Evolutionary conservation across 2,797 vertebrate species (phyloP), one percentile per base, ranked within the genome.

Genomic region (Pitangus sulphuratus): DNA sequence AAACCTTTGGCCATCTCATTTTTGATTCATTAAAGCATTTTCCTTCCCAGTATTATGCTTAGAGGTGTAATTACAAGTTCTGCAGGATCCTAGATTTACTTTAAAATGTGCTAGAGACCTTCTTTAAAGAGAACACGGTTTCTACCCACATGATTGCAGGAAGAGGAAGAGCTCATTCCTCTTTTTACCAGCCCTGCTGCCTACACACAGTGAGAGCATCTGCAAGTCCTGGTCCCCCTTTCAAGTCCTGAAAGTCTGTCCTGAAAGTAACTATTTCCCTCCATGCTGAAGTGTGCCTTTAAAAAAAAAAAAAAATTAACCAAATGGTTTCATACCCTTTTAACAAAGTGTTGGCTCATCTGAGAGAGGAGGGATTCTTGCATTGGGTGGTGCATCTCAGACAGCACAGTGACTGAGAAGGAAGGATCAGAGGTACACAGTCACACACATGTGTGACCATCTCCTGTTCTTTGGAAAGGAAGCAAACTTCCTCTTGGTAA

Each of bases 41-140:
- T 60, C 56, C 60, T 33, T 70, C 61, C 40, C 64, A 80, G 25
- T 15, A 2, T 76, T 83, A 45, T 39, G 60, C 57, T 85, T 56
- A 70, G 70, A 94, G 62, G 57, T 83, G 40, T 70, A 77, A 88
- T 95, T 90, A 71, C 74, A 82, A 70, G 48, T 88, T 91, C 80
- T 81, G 37, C 70, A 28, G 50, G 39, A 85, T 91, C 33, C 56
- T 70, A 72, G 86, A 54, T 90, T 81, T 77, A 37, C 68, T 93
- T 72, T 25, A 33, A 87, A 89, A 53, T 44, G 12, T 93, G 60
- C 81, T 75, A 77, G 61, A 56, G 65, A 48, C 40, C 72, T 76
- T 66, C 66, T 76, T 69, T 83, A n/a, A 90, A 62, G 66, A 40
- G 76, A 79, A 80, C 33, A 45, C 1, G 0, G 25, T 84, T 93